A percentile compares a stretch with the other conserved stretches of the same genome.
phyloP scores from a whole-genome alignment of 2,797 vertebrate genomes.

The Apodemus agrarius region DNA sequence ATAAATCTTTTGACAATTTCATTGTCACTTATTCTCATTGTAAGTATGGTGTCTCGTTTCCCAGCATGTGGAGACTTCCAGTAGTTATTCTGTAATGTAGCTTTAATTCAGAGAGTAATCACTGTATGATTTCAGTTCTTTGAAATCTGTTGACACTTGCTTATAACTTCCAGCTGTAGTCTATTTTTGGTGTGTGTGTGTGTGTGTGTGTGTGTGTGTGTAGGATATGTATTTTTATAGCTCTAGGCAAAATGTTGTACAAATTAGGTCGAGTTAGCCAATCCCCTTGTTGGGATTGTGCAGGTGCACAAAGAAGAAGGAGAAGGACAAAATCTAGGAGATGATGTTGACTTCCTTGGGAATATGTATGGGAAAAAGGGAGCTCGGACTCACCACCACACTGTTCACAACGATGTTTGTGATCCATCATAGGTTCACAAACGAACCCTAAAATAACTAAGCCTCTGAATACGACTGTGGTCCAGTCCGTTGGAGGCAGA shows the following conservation, averaged over 20 bases:
- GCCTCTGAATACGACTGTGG: background rate
- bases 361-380: background rate
- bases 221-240: background rate
- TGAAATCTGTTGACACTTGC: background rate
- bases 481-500: background rate
- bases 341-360: background rate
- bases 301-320: background rate
- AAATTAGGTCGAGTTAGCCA: background rate
- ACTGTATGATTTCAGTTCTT: background rate
- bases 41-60: background rate
- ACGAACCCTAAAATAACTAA: background rate
- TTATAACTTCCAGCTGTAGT: background rate
- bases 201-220: background rate
- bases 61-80: background rate
- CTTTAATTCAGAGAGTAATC: conserved; percentile 13
- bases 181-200: background rate
- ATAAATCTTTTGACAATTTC: background rate
- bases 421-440: background rate
- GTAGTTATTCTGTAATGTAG: background rate
- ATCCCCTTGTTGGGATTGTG: background rate
- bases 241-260: background rate
- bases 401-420: background rate
- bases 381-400: background rate
- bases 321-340: background rate
- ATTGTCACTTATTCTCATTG: background rate